Conservation (phyloP, 2,113 vertebrate species). For the Silurus asotus region DNA sequence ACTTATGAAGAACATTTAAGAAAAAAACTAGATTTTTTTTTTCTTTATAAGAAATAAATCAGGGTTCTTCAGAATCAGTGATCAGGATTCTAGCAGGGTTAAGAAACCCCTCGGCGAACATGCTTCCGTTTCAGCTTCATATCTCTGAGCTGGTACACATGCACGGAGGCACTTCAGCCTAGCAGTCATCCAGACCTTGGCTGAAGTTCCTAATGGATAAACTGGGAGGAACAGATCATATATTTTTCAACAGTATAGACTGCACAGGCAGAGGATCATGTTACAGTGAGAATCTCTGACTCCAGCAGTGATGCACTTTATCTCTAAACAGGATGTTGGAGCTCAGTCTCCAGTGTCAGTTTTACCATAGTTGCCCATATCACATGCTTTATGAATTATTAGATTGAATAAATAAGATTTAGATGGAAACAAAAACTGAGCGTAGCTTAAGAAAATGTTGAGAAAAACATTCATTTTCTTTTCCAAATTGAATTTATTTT, state of each 20-base stretch:
- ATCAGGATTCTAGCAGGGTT: no score
- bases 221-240: neutral
- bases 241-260: constrained; percentile 16
- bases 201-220: neutral
- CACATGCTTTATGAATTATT: neutral
- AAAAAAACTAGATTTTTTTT: no score
- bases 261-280: neutral
- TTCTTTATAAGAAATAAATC: no score
- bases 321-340: neutral
- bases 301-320: neutral
- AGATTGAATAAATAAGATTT: neutral
- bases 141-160: neutral
- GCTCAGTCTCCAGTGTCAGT: neutral
- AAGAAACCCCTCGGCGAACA: neutral
- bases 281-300: neutral
- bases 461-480: neutral
- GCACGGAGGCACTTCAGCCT: neutral
- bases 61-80: no score
- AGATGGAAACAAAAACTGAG: neutral
- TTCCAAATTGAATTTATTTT: neutral
- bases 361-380: neutral
- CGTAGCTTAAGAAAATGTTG: neutral
- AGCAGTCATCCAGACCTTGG: neutral
- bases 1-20: no score
- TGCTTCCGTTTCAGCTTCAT: neutral